A percentile compares a stretch with the other conserved stretches of the same genome.
These are phyloP conservation scores for Phaethon lepturus DNA, from an alignment of 2,113 vertebrate species.

Conservation along the genomic window DNA sequence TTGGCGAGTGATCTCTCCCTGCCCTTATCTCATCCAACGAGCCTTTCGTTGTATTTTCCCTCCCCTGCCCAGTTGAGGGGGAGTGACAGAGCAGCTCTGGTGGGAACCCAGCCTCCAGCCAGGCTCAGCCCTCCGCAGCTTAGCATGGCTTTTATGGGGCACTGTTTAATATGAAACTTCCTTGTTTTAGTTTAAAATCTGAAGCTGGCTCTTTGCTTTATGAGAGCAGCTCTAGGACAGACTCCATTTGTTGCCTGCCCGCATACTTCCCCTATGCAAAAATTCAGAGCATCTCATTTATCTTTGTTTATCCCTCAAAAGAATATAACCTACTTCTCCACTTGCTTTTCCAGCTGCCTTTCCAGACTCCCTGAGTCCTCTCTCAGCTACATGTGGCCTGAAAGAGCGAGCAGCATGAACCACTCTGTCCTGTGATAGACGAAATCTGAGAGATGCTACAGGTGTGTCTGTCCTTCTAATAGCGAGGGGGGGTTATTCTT, in stretches of 20 bases:
- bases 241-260: neutral
- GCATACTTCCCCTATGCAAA: neutral
- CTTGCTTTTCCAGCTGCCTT: neutral
- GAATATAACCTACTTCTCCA: neutral
- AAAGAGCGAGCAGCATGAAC: neutral
- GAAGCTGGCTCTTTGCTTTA: neutral
- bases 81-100: no score
- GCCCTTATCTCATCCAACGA: no score
- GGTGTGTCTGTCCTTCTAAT: neutral
- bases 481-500: neutral
- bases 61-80: no score
- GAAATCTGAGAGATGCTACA: fast-evolving
- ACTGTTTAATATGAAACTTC: neutral
- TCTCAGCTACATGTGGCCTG: neutral
- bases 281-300: conserved; percentile 26
- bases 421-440: neutral
- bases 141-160: neutral
- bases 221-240: neutral
- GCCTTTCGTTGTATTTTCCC: no score
- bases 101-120: no score
- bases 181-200: neutral
- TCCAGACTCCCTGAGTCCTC: neutral
- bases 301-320: neutral
- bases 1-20: no score
- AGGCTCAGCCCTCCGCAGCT: neutral